Evolutionary conservation across 2,888 invertebrate species (phyloP), one percentile per base, ranked within the genome.

Genomic region (Asteroscopus sphinx): DNA sequence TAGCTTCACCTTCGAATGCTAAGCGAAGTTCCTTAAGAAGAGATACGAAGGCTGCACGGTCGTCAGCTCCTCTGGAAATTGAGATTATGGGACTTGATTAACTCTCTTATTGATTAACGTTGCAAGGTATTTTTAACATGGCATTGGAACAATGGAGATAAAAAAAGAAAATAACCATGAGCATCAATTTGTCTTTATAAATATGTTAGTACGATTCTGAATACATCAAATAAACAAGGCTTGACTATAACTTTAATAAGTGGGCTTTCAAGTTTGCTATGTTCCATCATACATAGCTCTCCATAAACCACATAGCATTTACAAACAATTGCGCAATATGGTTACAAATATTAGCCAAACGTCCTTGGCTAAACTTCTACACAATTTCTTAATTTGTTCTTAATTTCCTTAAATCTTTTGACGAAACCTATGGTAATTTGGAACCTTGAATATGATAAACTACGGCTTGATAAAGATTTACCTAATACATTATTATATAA

Each of bases 1-100:
- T 98, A 0, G 98, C 97, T 94, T 98, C 98, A 3, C 98, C 98
- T 88, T 98, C 98, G 78, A 98, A 98, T 0, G 98, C 98, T 13
- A 98, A 93, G 32, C 98, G 96, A n/a, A 99, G 93, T 88, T 98
- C 98, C 81, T 97, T 97, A 39, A 98, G 93, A 0, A 98, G 95
- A 78, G 96, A 97, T 0, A 98, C 97, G 83, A 98, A 98, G 1
- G 98, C 97, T 0, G 96, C 95, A 36, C 97, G 96, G 83, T 98
- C 98, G 71, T 98, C 98, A 2, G 97, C 96, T 12, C 98, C 98
- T 83, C 98, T 96, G 85, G 25, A 64, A 71, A 49, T n/a, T 12
- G 4, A 13, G 0, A 26, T 16, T 0, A 8, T 7, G 9, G 9
- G 5, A 16, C 2, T 12, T 33, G 4, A n/a, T 26, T 4, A 16